Evolutionary conservation across 1,140 invertebrate genomes (phyloP).

Genomic region (Eriosoma lanigerum): DNA sequence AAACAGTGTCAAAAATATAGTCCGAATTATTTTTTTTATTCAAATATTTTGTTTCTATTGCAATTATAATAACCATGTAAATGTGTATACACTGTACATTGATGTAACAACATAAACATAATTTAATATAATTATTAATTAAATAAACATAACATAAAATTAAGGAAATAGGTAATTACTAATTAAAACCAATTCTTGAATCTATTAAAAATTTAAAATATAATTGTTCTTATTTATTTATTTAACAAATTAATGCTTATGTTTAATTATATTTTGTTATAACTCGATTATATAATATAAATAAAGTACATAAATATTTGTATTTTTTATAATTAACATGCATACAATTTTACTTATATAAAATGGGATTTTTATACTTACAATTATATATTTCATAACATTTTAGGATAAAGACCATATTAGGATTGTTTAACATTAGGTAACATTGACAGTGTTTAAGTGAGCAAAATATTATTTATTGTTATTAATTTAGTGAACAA

Average conservation of each 20-base stretch:
- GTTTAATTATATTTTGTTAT: slow-evolving; percentile 15
- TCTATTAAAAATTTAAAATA: too few species aligned
- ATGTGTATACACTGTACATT: too few species aligned
- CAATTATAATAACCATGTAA: too few species aligned
- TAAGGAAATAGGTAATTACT: too few species aligned
- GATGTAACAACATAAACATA: too few species aligned
- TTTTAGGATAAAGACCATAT: slow-evolving; percentile 17
- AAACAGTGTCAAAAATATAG: too few species aligned
- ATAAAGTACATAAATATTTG: neutral
- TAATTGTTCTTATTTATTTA: neutral
- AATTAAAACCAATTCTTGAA: too few species aligned
- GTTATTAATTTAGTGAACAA: neutral
- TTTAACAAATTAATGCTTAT: slow-evolving; percentile 27
- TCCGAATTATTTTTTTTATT: too few species aligned
- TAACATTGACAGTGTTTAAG: slow-evolving; percentile 36
- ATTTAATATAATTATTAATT: too few species aligned
- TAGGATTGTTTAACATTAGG: slow-evolving; percentile 38
- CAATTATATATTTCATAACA: slow-evolving; percentile 2
- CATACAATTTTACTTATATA: neutral
- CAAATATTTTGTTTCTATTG: too few species aligned
- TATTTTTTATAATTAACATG: neutral
- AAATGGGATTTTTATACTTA: neutral
- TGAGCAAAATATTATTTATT: slow-evolving; percentile 34
- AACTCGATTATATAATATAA: slow-evolving; percentile 20
- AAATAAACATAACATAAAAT: too few species aligned